Evolutionary conservation across 2,113 vertebrate species (phyloP), one percentile per base, ranked within the genome.

Genomic region (Chitala chitala): DNA sequence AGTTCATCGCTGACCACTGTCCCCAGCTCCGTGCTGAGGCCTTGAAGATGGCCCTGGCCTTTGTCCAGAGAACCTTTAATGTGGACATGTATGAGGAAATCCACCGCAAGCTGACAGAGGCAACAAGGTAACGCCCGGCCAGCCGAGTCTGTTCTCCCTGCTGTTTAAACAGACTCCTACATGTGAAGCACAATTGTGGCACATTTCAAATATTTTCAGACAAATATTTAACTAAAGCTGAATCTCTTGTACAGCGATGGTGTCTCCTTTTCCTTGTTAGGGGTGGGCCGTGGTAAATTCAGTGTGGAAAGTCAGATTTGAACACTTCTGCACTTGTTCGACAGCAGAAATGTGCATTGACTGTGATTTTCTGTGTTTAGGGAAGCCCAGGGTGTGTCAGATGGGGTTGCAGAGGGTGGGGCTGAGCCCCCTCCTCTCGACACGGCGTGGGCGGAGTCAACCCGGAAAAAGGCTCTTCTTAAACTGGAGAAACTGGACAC

Each of bases 401-500:
- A 98, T 70, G 91, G 94, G 5, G 89, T 94, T 63, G 92, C 94
- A 0, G 97, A 98, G 3, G 90, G 92, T 0, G 94, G 90, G 0
- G 85, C 90, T 9, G 94, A 92, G 73, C 94, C 95, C 1, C 97
- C 97, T 44, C 92, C 95, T 20, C 86, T 98, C 64, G 97, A 98
- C 87, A 94, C 94, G 1, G 94, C 95, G 12, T 99, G 97, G 97
- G 95, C 96, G 6, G 97, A 99, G 84, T 96, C 97, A 20, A 98
- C 96, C 0, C 89, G 97, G 76, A 98, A 99, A 88, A 99, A 99
- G 87, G 97, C 97, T 65, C 89, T 99, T 80, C 91, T 99, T 69
- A 99, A 99, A 85, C 88, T 99, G 84, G 97, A 99, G 89, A 99
- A 99, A 84, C 89, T 99, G 12, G 97, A 99, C 81, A 99, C 97